Evolutionary conservation across 2,888 invertebrate genomes (phyloP).

Genomic region (Terebella lapidaria): DNA sequence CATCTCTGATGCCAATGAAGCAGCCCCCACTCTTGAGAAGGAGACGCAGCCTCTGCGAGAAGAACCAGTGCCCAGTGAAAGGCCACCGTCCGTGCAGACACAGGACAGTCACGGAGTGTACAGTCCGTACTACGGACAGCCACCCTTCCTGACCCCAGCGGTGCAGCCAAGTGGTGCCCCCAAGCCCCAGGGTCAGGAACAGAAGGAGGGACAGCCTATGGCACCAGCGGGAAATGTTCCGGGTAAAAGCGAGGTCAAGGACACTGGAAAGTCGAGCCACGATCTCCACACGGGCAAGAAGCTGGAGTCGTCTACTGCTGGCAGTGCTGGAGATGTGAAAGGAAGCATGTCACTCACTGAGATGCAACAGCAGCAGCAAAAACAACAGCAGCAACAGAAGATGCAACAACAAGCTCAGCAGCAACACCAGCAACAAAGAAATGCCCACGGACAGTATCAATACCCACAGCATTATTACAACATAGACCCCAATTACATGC

Average conservation of each 20-base stretch:
- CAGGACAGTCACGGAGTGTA: not conserved
- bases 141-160: slow-evolving; percentile 75
- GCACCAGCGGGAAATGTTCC: not conserved
- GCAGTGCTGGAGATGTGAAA: not conserved
- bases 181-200: not conserved
- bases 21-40: slow-evolving; percentile 58
- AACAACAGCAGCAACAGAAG: not conserved
- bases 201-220: not conserved
- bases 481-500: slow-evolving; percentile 59
- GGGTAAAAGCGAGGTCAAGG: not conserved
- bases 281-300: not conserved
- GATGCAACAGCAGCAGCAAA: not conserved
- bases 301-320: not conserved
- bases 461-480: slow-evolving; percentile 6
- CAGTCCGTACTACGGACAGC: slow-evolving; percentile 59
- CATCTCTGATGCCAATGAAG: slow-evolving; percentile 82
- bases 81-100: not conserved
- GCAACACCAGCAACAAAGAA: slow-evolving; percentile 30
- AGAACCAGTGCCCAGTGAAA: not conserved
- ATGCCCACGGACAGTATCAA: slow-evolving; percentile 28
- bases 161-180: slow-evolving; percentile 49
- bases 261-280: not conserved
- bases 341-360: too few relatives aligned
- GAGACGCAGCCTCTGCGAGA: slow-evolving; percentile 5
- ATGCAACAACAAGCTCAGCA: slow-evolving; percentile 11